Evolutionary conservation across 2,888 invertebrate genomes (phyloP).

Genomic region (Hyposoter dolosus): DNA sequence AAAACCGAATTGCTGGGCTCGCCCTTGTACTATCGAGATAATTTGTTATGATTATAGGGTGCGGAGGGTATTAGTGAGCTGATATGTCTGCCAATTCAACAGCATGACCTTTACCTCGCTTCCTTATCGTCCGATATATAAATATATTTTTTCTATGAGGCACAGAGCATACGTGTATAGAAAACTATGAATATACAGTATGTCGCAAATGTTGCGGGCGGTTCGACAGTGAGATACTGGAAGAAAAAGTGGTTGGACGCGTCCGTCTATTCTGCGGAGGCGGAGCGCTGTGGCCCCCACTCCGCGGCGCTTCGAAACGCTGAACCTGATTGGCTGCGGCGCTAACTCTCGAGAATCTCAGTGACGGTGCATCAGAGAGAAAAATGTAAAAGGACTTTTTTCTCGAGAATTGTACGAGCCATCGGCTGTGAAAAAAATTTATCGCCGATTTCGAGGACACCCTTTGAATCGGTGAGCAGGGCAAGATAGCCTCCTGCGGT

Average conservation of each 20-base stretch:
- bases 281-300: not conserved
- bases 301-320: not conserved
- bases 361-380: not conserved
- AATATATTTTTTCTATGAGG: not conserved
- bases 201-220: not conserved
- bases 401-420: not conserved
- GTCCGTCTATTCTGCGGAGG: not conserved
- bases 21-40: slow-evolving; percentile 61
- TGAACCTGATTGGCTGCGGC: not conserved
- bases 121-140: slow-evolving; percentile 13
- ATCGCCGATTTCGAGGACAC: not conserved
- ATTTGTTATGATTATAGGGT: slow-evolving; percentile 58
- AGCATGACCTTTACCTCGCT: slow-evolving; percentile 57
- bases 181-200: not conserved
- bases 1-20: slow-evolving; percentile 37
- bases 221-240: not conserved
- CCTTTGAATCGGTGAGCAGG: not conserved
- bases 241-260: not conserved
- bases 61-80: slow-evolving; percentile 14
- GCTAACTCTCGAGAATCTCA: not conserved
- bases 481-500: not conserved
- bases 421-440: not conserved
- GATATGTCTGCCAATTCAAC: slow-evolving; percentile 46
- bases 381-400: not conserved
- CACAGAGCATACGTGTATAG: not conserved